Evolutionary conservation across 2,888 invertebrate species (phyloP), one percentile per base, ranked within the genome.

Genomic region (Andrena trimmerana): DNA sequence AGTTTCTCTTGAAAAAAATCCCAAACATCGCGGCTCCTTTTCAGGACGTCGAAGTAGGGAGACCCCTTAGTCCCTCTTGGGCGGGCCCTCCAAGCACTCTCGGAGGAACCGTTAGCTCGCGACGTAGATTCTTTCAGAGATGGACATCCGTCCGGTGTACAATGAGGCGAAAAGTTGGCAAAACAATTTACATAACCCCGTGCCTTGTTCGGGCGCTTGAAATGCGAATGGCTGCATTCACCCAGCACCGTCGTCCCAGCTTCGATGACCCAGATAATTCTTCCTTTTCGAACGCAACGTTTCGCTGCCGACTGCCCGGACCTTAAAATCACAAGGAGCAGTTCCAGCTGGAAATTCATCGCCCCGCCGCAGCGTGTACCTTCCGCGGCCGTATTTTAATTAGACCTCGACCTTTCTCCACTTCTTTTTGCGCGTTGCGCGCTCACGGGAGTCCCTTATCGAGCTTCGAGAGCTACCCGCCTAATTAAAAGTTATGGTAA

Each of bases 401-500:
- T 59, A 74, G 59, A 13, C 6, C 57, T 0, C 29, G 27, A 54
- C 29, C 20, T 6, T 57, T 5, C 48, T 27, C 29, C n/a, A n/a
- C 7, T 42, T 63, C 42, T 50, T 80, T 69, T 76, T 33, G 3
- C n/a, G 8, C 13, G 8, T 8, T n/a, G 27, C 48, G 42, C 50
- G 50, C 54, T 42, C 54, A 27, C 16, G 29, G 20, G 52, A 54
- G 33, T 20, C 33, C 13, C 67, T 78, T 78, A 78, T 81, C 75
- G 13, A 31, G 24, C 42, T 27, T 13, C 52, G 50, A 59, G 65
- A 33, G 70, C 36, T 50, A 63, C n/a, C 13, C 74, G 81, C 33
- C 60, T 85, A 85, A 85, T 86, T 85, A 83, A 85, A 80, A 85
- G 80, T 85, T 85, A 86, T 71, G 82, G 75, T 52, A 75, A 78